Evolutionary conservation across 2,797 vertebrate species (phyloP).

Genomic region (Sardinella longiceps): DNA sequence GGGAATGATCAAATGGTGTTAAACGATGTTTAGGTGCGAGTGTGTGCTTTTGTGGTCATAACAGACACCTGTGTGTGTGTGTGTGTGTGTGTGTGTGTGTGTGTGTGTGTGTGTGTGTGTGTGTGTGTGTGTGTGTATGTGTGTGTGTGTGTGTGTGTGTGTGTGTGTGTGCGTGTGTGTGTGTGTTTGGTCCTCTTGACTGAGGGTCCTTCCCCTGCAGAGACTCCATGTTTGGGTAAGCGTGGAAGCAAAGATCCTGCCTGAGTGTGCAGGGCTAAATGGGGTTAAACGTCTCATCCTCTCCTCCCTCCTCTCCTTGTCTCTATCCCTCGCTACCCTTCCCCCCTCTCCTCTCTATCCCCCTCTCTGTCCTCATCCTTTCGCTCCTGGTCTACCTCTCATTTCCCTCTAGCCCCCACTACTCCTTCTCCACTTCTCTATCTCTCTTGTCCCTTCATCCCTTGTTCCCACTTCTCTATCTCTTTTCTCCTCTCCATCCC

Average conservation of each 20-base stretch:
- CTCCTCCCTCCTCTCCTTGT: neutral
- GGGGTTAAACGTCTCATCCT: constrained; percentile 37
- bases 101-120: constrained; percentile 30
- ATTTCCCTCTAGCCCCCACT: neutral
- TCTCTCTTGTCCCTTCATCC: too few relatives aligned
- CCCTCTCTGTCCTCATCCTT: neutral
- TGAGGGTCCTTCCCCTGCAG: neutral
- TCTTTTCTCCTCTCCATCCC: too few relatives aligned
- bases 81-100: too few relatives aligned
- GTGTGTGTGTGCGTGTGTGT: neutral
- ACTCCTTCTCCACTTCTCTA: neutral
- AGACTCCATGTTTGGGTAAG: neutral
- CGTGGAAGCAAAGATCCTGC: neutral
- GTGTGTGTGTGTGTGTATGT: constrained; percentile 25
- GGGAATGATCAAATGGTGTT: too few relatives aligned
- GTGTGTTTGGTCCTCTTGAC: constrained; percentile 20
- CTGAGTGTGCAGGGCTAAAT: neutral
- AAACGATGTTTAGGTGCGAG: too few relatives aligned
- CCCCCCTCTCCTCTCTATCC: neutral
- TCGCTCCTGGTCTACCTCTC: neutral
- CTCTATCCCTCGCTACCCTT: neutral
- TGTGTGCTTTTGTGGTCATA: too few relatives aligned
- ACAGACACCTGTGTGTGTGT: constrained; percentile 22
- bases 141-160: neutral
- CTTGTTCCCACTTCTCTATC: neutral